phyloP scores from a whole-genome alignment of 2,888 invertebrate genomes.

The Rhamphomyia laevipes region DNA sequence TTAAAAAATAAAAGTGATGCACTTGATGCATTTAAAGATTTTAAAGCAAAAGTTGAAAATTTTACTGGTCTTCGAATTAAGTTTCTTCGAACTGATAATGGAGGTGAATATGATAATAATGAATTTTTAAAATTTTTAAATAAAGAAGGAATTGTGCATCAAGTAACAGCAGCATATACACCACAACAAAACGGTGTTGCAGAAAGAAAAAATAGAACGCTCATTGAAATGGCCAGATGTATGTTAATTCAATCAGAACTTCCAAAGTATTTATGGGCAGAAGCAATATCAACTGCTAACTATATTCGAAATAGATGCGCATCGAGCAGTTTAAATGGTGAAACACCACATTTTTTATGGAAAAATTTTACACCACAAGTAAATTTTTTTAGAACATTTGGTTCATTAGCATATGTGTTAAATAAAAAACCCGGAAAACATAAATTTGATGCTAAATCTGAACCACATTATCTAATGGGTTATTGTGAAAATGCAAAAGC shows the following conservation, averaged over 20 bases:
- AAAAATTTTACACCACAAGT: neutral
- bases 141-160: neutral
- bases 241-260: neutral
- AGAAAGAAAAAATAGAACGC: neutral
- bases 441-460: slow-evolving; percentile 12
- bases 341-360: neutral
- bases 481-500: slow-evolving; percentile 1
- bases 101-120: neutral
- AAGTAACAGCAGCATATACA: slow-evolving; percentile 1
- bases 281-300: neutral
- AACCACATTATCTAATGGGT: neutral
- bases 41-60: slow-evolving; percentile 2
- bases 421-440: slow-evolving; percentile 5
- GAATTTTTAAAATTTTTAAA: neutral
- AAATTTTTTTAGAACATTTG: neutral
- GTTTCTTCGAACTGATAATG: neutral
- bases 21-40: neutral
- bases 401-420: neutral
- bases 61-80: neutral
- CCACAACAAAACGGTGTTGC: slow-evolving; percentile 1
- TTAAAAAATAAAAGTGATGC: neutral
- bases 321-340: neutral
- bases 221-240: neutral
- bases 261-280: neutral
- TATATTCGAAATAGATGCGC: neutral